A percentile compares a stretch with the other conserved stretches of the same genome.
Conservation (phyloP, 2,113 vertebrate genomes). For the Trachemys scripta region DNA sequence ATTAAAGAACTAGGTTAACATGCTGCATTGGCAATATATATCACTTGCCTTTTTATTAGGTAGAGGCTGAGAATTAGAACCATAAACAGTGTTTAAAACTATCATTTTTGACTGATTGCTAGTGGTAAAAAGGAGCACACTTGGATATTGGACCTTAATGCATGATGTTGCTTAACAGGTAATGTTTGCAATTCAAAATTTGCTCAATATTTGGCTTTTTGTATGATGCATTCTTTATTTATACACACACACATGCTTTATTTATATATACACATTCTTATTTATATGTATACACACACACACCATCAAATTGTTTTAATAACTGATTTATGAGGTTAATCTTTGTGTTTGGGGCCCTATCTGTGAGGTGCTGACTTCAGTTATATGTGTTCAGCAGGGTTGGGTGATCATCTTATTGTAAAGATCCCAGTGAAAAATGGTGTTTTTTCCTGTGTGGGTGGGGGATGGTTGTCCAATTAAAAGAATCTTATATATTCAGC, state of each 20-base stretch:
- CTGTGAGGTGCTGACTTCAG: background rate
- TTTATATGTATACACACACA: background rate
- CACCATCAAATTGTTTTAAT: background rate
- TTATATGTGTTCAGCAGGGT: rapidly evolving
- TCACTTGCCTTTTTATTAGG: background rate
- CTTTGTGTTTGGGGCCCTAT: background rate
- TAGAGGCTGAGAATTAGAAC: background rate
- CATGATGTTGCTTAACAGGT: background rate
- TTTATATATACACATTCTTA: no score
- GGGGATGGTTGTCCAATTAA: background rate
- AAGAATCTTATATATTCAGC: rapidly evolving
- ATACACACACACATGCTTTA: no score
- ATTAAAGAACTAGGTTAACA: background rate
- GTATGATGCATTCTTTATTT: background rate
- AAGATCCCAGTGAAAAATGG: background rate
- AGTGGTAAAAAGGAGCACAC: background rate
- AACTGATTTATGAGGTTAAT: background rate
- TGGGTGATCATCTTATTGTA: background rate
- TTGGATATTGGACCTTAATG: background rate
- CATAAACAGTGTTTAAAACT: background rate
- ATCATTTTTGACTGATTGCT: background rate
- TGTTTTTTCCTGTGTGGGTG: no score
- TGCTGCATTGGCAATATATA: background rate
- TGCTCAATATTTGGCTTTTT: background rate
- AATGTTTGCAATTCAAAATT: background rate